A percentile compares a stretch with the other conserved stretches of the same genome.
Conservation (phyloP, 2,888 invertebrate species). For the Dolomedes plantarius region DNA sequence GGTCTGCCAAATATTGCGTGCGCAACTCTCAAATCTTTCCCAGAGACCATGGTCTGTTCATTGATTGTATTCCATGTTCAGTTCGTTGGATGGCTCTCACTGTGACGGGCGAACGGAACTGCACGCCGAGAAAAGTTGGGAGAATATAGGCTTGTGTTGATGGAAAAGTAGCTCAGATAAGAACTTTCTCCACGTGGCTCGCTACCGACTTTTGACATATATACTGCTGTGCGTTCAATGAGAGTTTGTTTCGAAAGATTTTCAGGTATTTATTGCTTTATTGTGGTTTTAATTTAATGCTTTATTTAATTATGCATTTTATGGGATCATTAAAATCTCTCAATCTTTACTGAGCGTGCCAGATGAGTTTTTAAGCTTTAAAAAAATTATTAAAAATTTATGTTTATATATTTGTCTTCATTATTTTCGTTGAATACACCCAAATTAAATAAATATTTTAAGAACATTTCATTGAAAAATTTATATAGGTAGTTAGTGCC, state of each 20-base stretch:
- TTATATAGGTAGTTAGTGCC: too few relatives aligned
- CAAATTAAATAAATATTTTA: too few relatives aligned
- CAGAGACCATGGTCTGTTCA: not conserved
- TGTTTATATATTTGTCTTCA: too few relatives aligned
- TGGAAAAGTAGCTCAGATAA: not conserved
- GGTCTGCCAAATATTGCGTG: slow-evolving; percentile 17
- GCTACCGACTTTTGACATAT: not conserved
- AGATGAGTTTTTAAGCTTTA: too few relatives aligned
- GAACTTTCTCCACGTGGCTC: slow-evolving; percentile 9
- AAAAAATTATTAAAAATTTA: too few relatives aligned
- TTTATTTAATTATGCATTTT: too few relatives aligned
- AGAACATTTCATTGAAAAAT: too few relatives aligned
- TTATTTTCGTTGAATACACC: too few relatives aligned
- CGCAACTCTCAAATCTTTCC: not conserved
- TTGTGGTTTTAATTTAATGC: too few relatives aligned
- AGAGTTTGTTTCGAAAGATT: not conserved
- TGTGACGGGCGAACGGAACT: not conserved
- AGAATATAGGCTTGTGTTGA: not conserved
- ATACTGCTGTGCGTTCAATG: not conserved
- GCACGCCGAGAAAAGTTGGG: not conserved
- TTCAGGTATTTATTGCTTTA: not conserved
- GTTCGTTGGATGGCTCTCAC: not conserved
- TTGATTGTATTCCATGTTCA: slow-evolving; percentile 17
- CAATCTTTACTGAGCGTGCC: too few relatives aligned
- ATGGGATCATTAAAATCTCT: too few relatives aligned